Evolutionary conservation across 2,797 vertebrate genomes (phyloP).

Genomic region (Coluber constrictor): DNA sequence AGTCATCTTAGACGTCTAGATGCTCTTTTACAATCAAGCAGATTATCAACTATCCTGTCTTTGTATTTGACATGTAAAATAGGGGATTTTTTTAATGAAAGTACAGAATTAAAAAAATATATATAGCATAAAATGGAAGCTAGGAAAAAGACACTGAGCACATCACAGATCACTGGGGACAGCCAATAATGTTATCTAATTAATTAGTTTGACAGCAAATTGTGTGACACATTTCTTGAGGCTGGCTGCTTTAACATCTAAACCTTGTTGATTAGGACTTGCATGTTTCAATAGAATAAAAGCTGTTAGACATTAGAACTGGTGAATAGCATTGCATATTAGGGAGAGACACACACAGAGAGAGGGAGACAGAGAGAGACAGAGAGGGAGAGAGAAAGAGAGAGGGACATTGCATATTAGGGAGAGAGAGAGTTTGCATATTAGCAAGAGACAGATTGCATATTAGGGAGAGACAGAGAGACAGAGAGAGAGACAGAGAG

Average conservation of each 20-base stretch:
- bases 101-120: constrained; percentile 43
- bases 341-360: not conserved
- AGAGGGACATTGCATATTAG: no score
- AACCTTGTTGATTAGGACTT: constrained; percentile 74
- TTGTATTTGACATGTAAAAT: not conserved
- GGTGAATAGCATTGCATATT: constrained; percentile 61
- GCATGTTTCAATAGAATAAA: constrained; percentile 70
- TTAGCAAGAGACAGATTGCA: no score
- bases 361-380: not conserved
- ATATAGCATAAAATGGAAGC: constrained; percentile 58
- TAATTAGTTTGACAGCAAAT: constrained; percentile 77
- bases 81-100: not conserved
- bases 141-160: constrained; percentile 69
- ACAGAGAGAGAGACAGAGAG: not conserved
- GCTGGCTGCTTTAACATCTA: constrained; percentile 74
- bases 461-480: no score
- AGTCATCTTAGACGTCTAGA: constrained; percentile 36
- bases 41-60: not conserved
- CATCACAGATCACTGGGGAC: constrained; percentile 69
- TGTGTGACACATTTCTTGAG: constrained; percentile 74
- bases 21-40: not conserved
- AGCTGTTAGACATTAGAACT: constrained; percentile 74
- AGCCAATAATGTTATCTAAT: constrained; percentile 78
- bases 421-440: no score
- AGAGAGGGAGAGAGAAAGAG: not conserved